Evolutionary conservation across 2,888 invertebrate species (phyloP).

Genomic region (Drosophila borealis): DNA sequence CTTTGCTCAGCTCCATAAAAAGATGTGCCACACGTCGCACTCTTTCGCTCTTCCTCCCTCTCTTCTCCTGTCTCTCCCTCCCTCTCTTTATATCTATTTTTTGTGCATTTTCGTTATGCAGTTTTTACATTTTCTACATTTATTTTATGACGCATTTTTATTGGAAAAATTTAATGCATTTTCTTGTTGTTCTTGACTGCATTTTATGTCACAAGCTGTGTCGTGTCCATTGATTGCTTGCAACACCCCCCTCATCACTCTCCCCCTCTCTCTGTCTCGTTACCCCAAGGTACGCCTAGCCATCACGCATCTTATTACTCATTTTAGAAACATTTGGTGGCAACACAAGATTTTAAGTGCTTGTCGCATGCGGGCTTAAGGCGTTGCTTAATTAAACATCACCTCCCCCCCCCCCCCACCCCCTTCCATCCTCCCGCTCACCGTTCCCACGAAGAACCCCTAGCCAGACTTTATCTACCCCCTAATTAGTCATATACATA

Average conservation of each 20-base stretch:
- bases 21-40: conserved; percentile 31
- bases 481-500: conserved; percentile 51
- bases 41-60: background rate
- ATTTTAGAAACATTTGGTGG: conserved; percentile 10
- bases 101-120: conserved; percentile 25
- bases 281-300: background rate
- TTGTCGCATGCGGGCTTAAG: conserved; percentile 37
- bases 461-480: conserved; percentile 1
- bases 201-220: conserved; percentile 43
- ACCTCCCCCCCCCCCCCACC: background rate
- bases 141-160: conserved; percentile 75
- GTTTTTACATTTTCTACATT: conserved; percentile 52
- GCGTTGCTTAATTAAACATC: conserved; percentile 7
- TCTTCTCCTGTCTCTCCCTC: background rate
- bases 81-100: background rate
- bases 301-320: conserved; percentile 7
- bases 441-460: background rate
- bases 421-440: background rate
- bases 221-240: conserved; percentile 46
- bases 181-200: conserved; percentile 34
- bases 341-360: conserved; percentile 12
- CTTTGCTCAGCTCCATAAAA: conserved; percentile 52
- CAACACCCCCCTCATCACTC: background rate
- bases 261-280: background rate
- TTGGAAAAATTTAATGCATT: conserved; percentile 72